Evolutionary conservation across 2,888 invertebrate genomes (phyloP).

Genomic region (Nezara viridula): DNA sequence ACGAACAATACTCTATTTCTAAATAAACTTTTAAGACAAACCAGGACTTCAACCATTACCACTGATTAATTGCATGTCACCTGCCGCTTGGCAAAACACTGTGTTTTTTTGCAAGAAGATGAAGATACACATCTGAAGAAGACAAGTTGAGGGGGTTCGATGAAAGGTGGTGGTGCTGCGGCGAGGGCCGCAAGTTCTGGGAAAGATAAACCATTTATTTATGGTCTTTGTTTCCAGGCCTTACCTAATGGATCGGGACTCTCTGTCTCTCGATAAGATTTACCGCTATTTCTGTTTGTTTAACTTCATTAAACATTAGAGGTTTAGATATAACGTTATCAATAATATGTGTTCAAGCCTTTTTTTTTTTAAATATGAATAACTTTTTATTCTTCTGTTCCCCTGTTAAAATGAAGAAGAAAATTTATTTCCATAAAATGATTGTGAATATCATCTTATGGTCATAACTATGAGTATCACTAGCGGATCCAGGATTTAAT

Average conservation of each 20-base stretch:
- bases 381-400: too few species aligned
- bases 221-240: background rate
- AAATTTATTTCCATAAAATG: too few species aligned
- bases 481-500: too few species aligned
- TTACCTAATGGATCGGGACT: background rate
- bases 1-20: too few species aligned
- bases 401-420: too few species aligned
- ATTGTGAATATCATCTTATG: too few species aligned
- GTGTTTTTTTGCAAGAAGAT: background rate
- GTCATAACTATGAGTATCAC: too few species aligned
- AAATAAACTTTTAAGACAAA: too few species aligned
- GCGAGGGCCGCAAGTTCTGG: background rate
- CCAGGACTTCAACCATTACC: too few species aligned
- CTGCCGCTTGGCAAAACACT: constrained; percentile 11
- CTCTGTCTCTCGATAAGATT: background rate
- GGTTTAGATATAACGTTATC: too few species aligned
- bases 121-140: background rate
- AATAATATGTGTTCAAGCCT: too few species aligned
- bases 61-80: constrained; percentile 2
- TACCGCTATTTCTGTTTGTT: background rate
- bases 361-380: too few species aligned
- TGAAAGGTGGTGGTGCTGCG: background rate
- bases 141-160: background rate
- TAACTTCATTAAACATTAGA: background rate
- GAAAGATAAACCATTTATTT: constrained; percentile 32